A percentile compares a stretch with the other conserved stretches of the same genome.
Conservation (phyloP, 2,888 invertebrate genomes). For the Andrena marginata region DNA sequence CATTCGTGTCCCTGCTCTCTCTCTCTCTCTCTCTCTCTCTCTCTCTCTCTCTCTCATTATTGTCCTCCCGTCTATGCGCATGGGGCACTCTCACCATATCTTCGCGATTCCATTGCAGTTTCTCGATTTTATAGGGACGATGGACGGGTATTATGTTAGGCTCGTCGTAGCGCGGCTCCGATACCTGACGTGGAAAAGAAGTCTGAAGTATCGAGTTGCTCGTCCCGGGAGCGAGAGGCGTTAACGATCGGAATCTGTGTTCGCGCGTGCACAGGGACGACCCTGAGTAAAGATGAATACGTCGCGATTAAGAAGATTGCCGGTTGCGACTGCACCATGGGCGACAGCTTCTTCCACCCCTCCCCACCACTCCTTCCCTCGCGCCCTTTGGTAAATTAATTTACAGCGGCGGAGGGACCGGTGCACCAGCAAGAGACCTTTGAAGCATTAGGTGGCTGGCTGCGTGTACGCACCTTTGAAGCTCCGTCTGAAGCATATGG, state of each 20-base stretch:
- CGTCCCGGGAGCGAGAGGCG: conserved; percentile 55
- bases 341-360: conserved; percentile 44
- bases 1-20: conserved; percentile 38
- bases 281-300: conserved; percentile 52
- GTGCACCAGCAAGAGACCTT: neutral
- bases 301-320: conserved; percentile 58
- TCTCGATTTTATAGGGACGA: conserved; percentile 7
- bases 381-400: conserved; percentile 56
- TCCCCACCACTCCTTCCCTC: conserved; percentile 19
- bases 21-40: conserved; percentile 32
- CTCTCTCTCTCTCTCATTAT: conserved; percentile 40
- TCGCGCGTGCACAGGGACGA: conserved; percentile 39
- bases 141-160: conserved; percentile 21
- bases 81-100: conserved; percentile 25
- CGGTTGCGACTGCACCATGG: conserved; percentile 26
- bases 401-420: conserved; percentile 26
- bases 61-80: neutral
- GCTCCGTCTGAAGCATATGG: conserved; percentile 30
- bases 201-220: conserved; percentile 42
- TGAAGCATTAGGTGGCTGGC: neutral
- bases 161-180: conserved; percentile 1
- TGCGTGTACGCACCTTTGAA: conserved; percentile 38
- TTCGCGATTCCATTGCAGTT: neutral
- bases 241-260: conserved; percentile 62
- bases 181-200: conserved; percentile 23